Evolutionary conservation across 2,113 vertebrate genomes (phyloP), one percentile per base, ranked within the genome.

Genomic region (Psittacus erithacus): DNA sequence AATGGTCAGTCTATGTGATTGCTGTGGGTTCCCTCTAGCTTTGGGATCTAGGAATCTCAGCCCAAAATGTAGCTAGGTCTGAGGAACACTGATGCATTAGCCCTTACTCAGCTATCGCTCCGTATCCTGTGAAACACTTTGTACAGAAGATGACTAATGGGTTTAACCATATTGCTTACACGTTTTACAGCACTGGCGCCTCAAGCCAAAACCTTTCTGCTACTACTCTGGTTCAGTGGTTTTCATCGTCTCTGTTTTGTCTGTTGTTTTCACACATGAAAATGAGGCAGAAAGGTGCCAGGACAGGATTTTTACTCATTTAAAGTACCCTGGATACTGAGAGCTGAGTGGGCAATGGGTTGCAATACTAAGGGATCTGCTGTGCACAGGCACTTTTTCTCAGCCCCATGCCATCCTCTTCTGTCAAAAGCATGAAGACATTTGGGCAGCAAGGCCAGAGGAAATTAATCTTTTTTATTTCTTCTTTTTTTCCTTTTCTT

Each of bases 181-280:
- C 64, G 39, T 90, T 93, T 92, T 92, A 78, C 60, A 78, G 73
- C 60, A 31, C 46, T 60, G 68, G 20, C 0, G 25, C 92, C 73
- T 81, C 50, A 81, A 88, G 94, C 79, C 75, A 93, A 88, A 96
- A 71, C 73, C 38, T 47, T 84, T 93, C 74, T 95, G 70, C 80
- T 68, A 29, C 92, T 79, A 17, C 83, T 77, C 78, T 95, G 84
- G 63, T 94, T 81, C 73, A 94, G 60, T 86, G 81, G 76, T 67
- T 96, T 94, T 94, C 62, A 93, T 84, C 82, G 62, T 71, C 22
- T 91, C 64, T 90, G 44, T 73, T 90, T 95, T 38, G 39, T 75
- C 81, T 91, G 55, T 75, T 90, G 31, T 84, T 77, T 68, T 95
- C 77, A 92, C 69, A 82, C 52, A 71, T 23, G 31, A 94, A 91